Percentiles rank a stretch among this genome's conserved stretches.
Conservation (phyloP, 1,140 invertebrate genomes). For the Drosophila leontia region DNA sequence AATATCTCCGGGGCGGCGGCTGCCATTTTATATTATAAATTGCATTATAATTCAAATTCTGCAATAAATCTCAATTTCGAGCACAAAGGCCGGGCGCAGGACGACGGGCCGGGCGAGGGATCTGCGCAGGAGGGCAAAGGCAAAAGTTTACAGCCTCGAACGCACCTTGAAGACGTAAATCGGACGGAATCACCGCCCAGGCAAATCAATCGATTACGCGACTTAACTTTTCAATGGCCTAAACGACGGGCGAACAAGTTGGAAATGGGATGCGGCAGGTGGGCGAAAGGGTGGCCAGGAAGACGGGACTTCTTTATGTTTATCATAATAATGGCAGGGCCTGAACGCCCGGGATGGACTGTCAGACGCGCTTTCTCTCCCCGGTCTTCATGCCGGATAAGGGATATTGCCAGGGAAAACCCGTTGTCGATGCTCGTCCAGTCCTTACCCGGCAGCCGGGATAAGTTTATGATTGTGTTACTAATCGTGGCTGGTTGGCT, state of each 20-base stretch:
- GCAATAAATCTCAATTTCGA: constrained; percentile 84
- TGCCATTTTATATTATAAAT: constrained; percentile 83
- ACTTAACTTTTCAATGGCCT: constrained; percentile 84
- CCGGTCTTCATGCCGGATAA: constrained; percentile 19
- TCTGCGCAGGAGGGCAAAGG: constrained; percentile 4
- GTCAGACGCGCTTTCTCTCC: constrained; percentile 58
- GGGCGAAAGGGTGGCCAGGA: constrained; percentile 13
- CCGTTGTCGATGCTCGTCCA: constrained; percentile 6
- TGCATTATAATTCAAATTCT: constrained; percentile 84
- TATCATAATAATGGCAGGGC: constrained; percentile 68
- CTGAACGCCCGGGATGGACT: constrained; percentile 49
- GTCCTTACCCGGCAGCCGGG: background rate
- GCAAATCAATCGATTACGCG: constrained; percentile 84
- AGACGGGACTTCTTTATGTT: constrained; percentile 62
- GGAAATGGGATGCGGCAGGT: constrained; percentile 8
- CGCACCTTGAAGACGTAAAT: constrained; percentile 72
- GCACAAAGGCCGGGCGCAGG: constrained; percentile 64
- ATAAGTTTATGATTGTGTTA: constrained; percentile 60
- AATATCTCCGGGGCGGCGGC: constrained; percentile 64
- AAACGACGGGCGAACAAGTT: constrained; percentile 55
- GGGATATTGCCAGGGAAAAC: constrained; percentile 15
- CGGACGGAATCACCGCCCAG: constrained; percentile 58
- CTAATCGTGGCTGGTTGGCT: constrained; percentile 47
- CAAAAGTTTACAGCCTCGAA: constrained; percentile 64
- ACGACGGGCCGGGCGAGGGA: background rate